phyloP scores from a whole-genome alignment of 2,113 vertebrate genomes.

The Colinus virginianus region DNA sequence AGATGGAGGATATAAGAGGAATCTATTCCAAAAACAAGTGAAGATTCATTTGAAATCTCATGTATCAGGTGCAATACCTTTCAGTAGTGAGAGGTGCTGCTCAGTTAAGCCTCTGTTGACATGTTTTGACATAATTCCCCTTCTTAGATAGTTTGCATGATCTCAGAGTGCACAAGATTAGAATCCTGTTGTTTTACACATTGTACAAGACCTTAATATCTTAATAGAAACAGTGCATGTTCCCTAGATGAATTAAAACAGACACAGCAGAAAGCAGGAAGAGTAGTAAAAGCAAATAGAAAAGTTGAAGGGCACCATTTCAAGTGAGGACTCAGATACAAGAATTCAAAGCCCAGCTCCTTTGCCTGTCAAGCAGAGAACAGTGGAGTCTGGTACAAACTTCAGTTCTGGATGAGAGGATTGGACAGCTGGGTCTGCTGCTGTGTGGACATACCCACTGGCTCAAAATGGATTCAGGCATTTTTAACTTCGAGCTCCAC shows the following conservation, averaged over 20 bases:
- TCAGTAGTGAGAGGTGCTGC: neutral
- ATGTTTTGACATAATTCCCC: constrained; percentile 28
- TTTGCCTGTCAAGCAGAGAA: neutral
- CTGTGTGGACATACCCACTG: neutral
- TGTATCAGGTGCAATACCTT: neutral
- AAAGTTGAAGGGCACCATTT: neutral
- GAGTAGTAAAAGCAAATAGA: neutral
- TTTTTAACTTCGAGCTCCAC: neutral
- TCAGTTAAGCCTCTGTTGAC: constrained; percentile 5
- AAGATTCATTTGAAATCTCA: neutral
- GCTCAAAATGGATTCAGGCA: neutral
- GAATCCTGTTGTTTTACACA: neutral
- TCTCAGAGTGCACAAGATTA: neutral
- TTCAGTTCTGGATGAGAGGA: neutral
- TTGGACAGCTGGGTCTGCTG: neutral
- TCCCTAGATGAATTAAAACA: neutral
- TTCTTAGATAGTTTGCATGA: constrained; percentile 17
- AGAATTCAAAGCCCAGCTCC: neutral
- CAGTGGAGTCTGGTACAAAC: neutral
- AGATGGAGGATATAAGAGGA: neutral
- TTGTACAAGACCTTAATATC: neutral
- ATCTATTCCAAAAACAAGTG: neutral
- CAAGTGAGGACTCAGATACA: neutral
- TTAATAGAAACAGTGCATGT: neutral
- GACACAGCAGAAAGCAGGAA: neutral